Base-by-base conservation (phyloP, 2,113 vertebrate species). In the Leptobrachium ailaonicum region DNA sequence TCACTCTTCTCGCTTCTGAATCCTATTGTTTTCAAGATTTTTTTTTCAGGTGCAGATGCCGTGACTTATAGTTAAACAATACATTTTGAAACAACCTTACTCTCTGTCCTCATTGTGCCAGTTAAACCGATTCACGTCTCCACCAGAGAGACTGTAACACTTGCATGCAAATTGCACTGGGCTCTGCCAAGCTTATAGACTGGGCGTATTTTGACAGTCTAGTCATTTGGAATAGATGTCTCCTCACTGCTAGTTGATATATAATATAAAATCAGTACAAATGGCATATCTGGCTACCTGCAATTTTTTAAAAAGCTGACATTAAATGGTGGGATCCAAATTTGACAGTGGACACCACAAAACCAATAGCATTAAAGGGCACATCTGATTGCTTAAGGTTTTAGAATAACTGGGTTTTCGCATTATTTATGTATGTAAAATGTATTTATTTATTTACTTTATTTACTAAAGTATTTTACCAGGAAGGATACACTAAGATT, bases 41-140 rank as follows among this genome's bases (percentile, higher is more conserved):
- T 50, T 60, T 81, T 74, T 14, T 75, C 66, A 75, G 79, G 66
- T 81, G 79, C 79, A 81, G 53, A 58, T 66, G 75, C 79, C 66
- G 53, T 80, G 79, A 80, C 79, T 81, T 75, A 81, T 81, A 50
- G 41, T 69, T 75, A 81, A 75, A 75, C 72, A 81, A 81, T 73
- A 81, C 79, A 75, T 81, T 81, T 75, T 69, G 69, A 81, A 81
- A 69, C 66, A 75, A 69, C 64, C 72, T 60, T 32, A 75, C 64
- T 60, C 43, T 60, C 79, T 81, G 64, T 75, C 72, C 79, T 81
- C 79, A 81, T 81, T 81, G 79, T 81, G 79, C 70, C 72, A 81
- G 79, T 81, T 62, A 68, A 81, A 66, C 54, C 69, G 64, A 63
- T 75, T 50, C 7, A 47, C 66, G 58, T 81, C 62, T 81, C 71